These are phyloP conservation scores for Listrodromus nycthemerus DNA, from an alignment of 2,888 invertebrate genomes.

Conservation along the genomic window DNA sequence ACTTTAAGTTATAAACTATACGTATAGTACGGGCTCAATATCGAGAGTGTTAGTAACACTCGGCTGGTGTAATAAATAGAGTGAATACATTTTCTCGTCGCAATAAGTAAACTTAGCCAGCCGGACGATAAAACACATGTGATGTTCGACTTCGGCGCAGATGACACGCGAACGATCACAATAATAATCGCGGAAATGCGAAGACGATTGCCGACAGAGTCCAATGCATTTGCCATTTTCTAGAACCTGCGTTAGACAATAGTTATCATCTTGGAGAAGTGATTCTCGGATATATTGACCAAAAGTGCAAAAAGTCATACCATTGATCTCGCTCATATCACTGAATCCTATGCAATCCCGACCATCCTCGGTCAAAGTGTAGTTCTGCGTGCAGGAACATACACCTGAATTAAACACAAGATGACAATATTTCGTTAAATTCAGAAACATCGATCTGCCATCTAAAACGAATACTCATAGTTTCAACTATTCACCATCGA, in stretches of 20 bases:
- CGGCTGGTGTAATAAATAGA: conserved; percentile 56
- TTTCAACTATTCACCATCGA: conserved; percentile 71
- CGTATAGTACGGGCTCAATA: conserved; percentile 40
- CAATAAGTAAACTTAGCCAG: background rate
- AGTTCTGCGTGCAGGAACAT: conserved; percentile 77
- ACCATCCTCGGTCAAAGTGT: conserved; percentile 74
- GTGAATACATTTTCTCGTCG: conserved; percentile 40
- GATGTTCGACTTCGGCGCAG: background rate
- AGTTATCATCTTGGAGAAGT: background rate
- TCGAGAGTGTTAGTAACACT: conserved; percentile 7
- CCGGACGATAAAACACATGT: background rate
- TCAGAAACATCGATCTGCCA: background rate
- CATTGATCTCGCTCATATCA: conserved; percentile 73
- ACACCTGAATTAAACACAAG: conserved; percentile 70
- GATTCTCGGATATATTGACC: background rate
- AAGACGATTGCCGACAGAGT: conserved; percentile 29
- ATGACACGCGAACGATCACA: conserved; percentile 12
- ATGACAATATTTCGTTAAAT: background rate
- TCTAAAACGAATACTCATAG: conserved; percentile 8
- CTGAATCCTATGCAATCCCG: conserved; percentile 77
- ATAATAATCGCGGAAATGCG: conserved; percentile 36
- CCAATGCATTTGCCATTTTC: conserved; percentile 30
- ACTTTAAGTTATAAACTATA: conserved; percentile 45
- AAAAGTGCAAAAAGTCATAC: conserved; percentile 60
- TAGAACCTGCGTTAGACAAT: conserved; percentile 44